Conservation (phyloP, 2,797 vertebrate species). For the Oryzias dopingdopingensis region DNA sequence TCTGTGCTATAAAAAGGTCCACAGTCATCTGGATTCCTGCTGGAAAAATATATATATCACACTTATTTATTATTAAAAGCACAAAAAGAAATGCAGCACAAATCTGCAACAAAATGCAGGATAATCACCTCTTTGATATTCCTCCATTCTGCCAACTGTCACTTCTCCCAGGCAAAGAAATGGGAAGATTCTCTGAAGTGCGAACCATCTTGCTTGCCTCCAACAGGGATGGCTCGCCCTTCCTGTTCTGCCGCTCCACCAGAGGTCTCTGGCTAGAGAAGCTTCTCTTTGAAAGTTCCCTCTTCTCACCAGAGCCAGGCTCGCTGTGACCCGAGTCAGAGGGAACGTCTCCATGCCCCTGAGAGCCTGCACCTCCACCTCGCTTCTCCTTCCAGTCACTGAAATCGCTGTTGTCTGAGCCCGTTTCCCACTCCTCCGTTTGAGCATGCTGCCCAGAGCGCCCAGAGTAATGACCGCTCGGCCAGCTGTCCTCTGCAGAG, state of each 20-base stretch:
- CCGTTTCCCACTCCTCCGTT: conserved; percentile 95
- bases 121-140: conserved; percentile 84
- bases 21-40: conserved; percentile 85
- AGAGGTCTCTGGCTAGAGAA: conserved; percentile 96
- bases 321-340: conserved; percentile 78
- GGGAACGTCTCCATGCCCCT: conserved; percentile 66
- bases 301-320: conserved; percentile 83
- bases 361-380: conserved; percentile 50
- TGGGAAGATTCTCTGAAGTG: conserved; percentile 71
- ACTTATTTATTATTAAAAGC: neutral
- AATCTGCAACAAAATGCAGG: too few relatives aligned
- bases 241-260: conserved; percentile 92
- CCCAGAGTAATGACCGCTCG: conserved; percentile 66
- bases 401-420: conserved; percentile 95
- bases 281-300: conserved; percentile 93
- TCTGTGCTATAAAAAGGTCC: conserved; percentile 81
- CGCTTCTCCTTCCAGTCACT: conserved; percentile 87
- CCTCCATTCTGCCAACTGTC: conserved; percentile 89
- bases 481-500: conserved; percentile 75
- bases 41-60: conserved; percentile 17
- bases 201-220: conserved; percentile 82
- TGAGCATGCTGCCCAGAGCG: conserved; percentile 76
- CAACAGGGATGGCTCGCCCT: conserved; percentile 83
- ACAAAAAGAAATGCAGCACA: neutral
- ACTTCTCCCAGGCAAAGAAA: conserved; percentile 66